phyloP scores from a whole-genome alignment of 2,113 vertebrate genomes.

The Chaetodon auriga region DNA sequence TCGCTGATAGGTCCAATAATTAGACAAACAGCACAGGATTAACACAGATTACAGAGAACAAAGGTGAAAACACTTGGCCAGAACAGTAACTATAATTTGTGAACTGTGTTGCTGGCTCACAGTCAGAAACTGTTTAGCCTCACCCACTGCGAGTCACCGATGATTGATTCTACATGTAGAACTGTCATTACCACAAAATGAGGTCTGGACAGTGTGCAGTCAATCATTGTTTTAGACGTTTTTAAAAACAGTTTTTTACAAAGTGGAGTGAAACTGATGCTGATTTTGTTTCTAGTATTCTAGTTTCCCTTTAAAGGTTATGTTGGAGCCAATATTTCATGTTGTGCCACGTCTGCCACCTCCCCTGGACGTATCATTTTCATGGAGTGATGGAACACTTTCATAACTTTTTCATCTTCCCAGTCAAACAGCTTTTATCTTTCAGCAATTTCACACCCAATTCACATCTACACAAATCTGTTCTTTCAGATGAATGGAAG shows the following conservation, averaged over 20 bases:
- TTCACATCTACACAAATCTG: conserved; percentile 7
- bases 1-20: background rate
- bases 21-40: conserved; percentile 4
- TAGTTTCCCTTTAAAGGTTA: background rate
- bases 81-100: conserved; percentile 24
- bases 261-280: background rate
- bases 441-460: background rate
- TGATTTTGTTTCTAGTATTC: background rate
- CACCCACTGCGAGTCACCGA: conserved; percentile 21
- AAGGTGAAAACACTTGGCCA: conserved; percentile 27
- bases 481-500: conserved; percentile 1
- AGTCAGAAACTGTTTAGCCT: conserved; percentile 38
- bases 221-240: background rate
- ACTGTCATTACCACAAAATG: conserved; percentile 8
- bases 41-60: conserved; percentile 40
- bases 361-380: conserved; percentile 24
- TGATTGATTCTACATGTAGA: conserved; percentile 30
- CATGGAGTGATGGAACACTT: conserved; percentile 15
- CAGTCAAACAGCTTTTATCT: conserved; percentile 1
- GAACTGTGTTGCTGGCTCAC: conserved; percentile 33
- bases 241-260: background rate
- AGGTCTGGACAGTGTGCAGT: conserved; percentile 8
- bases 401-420: conserved; percentile 4
- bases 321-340: background rate
- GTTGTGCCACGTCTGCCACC: conserved; percentile 18